phyloP scores from a whole-genome alignment of 2,888 invertebrate species.

The Hyalella azteca region DNA sequence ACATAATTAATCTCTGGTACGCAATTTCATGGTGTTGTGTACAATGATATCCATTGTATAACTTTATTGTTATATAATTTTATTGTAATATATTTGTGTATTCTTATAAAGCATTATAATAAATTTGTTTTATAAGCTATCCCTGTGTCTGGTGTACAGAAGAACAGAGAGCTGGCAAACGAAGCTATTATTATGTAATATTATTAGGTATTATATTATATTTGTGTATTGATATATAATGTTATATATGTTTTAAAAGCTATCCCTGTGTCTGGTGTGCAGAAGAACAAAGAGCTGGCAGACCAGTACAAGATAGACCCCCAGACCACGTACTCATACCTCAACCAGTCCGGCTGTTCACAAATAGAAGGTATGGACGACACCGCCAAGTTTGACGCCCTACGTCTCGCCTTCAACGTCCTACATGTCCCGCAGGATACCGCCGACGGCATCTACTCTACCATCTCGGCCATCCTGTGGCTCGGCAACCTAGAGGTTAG shows the following conservation, averaged over 20 bases:
- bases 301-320: slow-evolving; percentile 75
- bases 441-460: slow-evolving; percentile 88
- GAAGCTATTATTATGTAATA: no score
- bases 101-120: no score
- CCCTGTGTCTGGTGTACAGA: slow-evolving; percentile 38
- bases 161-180: slow-evolving; percentile 60
- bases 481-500: slow-evolving; percentile 80
- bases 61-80: no score
- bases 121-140: no score
- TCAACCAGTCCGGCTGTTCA: slow-evolving; percentile 79
- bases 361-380: slow-evolving; percentile 73
- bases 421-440: slow-evolving; percentile 83
- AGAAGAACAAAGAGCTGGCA: slow-evolving; percentile 58
- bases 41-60: no score
- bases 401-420: slow-evolving; percentile 86
- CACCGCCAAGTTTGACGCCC: slow-evolving; percentile 77
- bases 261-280: not conserved
- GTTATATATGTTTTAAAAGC: no score
- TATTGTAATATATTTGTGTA: no score
- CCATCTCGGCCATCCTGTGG: slow-evolving; percentile 87
- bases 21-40: no score
- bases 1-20: no score
- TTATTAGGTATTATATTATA: no score
- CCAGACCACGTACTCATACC: slow-evolving; percentile 79
- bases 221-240: no score